A percentile compares a stretch with the other conserved stretches of the same genome.
Conservation (phyloP, 2,888 invertebrate species). For the Latheticus oryzae region DNA sequence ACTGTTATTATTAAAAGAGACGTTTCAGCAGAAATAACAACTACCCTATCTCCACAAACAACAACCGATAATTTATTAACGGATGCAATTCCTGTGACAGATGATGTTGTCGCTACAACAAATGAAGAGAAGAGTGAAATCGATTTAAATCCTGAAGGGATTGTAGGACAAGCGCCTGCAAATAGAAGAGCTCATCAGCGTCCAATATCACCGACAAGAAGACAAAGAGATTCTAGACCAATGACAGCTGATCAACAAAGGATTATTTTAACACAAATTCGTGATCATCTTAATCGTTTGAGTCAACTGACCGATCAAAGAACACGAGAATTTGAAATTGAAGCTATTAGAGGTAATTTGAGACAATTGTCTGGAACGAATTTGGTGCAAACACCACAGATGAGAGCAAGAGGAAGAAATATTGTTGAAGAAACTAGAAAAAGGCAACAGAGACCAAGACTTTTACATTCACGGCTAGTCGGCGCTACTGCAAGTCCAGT, state of each 20-base stretch:
- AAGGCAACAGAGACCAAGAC: slow-evolving; percentile 1
- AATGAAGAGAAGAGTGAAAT: not conserved
- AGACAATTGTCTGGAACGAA: slow-evolving; percentile 22
- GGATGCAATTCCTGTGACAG: too few relatives aligned
- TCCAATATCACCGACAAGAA: not conserved
- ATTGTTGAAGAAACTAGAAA: slow-evolving; percentile 19
- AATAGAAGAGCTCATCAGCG: slow-evolving; percentile 5
- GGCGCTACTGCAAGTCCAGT: slow-evolving; percentile 10
- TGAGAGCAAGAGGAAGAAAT: slow-evolving; percentile 8
- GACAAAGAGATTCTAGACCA: slow-evolving; percentile 7
- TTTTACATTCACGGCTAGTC: slow-evolving; percentile 2
- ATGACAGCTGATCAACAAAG: slow-evolving; percentile 32
- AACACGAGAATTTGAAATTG: slow-evolving; percentile 25
- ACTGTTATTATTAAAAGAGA: slow-evolving; percentile 21
- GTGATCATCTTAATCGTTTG: slow-evolving; percentile 29
- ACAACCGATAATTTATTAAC: too few relatives aligned
- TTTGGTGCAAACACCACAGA: slow-evolving; percentile 17
- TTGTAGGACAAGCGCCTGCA: slow-evolving; percentile 16
- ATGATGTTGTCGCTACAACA: not conserved
- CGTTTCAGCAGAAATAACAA: not conserved
- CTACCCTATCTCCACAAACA: not conserved
- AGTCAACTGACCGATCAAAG: slow-evolving; percentile 14
- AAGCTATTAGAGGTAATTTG: slow-evolving; percentile 23
- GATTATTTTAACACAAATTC: slow-evolving; percentile 26
- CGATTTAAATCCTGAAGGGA: slow-evolving; percentile 12